A percentile compares a stretch with the other conserved stretches of the same genome.
phyloP scores from a whole-genome alignment of 2,888 invertebrate genomes.

The Lobophora halterata region DNA sequence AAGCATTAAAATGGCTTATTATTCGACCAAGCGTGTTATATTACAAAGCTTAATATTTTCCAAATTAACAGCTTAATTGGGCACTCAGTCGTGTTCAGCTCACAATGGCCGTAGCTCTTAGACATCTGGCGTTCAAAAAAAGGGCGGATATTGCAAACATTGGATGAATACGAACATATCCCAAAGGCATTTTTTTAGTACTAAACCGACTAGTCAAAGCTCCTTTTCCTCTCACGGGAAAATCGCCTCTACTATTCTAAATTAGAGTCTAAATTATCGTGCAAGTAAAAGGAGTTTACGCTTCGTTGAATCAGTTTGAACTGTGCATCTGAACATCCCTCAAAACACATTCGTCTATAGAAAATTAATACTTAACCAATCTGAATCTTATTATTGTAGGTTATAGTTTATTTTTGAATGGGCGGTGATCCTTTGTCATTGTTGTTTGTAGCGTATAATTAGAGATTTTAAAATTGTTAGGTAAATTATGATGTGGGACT shows the following conservation, averaged over 20 bases:
- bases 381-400: slow-evolving; percentile 25
- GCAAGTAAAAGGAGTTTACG: slow-evolving; percentile 26
- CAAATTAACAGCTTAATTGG: slow-evolving; percentile 81
- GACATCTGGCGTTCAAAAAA: slow-evolving; percentile 76
- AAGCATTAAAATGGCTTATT: slow-evolving; percentile 78
- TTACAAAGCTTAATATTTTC: slow-evolving; percentile 76
- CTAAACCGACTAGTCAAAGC: slow-evolving; percentile 25
- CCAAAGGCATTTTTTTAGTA: slow-evolving; percentile 55
- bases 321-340: slow-evolving; percentile 78
- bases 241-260: slow-evolving; percentile 20
- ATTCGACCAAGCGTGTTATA: slow-evolving; percentile 67
- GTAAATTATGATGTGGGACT: slow-evolving; percentile 51
- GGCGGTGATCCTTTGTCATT: slow-evolving; percentile 63
- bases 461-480: slow-evolving; percentile 77
- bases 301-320: slow-evolving; percentile 32
- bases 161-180: slow-evolving; percentile 67
- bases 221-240: slow-evolving; percentile 19
- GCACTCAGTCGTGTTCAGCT: slow-evolving; percentile 60
- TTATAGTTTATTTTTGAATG: slow-evolving; percentile 37
- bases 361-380: slow-evolving; percentile 20
- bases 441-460: slow-evolving; percentile 72
- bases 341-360: slow-evolving; percentile 57
- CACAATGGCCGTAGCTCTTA: slow-evolving; percentile 56
- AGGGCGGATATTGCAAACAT: slow-evolving; percentile 78
- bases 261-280: slow-evolving; percentile 35